Evolutionary conservation across 2,113 vertebrate genomes (phyloP).

Genomic region (Terrapene triunguis): DNA sequence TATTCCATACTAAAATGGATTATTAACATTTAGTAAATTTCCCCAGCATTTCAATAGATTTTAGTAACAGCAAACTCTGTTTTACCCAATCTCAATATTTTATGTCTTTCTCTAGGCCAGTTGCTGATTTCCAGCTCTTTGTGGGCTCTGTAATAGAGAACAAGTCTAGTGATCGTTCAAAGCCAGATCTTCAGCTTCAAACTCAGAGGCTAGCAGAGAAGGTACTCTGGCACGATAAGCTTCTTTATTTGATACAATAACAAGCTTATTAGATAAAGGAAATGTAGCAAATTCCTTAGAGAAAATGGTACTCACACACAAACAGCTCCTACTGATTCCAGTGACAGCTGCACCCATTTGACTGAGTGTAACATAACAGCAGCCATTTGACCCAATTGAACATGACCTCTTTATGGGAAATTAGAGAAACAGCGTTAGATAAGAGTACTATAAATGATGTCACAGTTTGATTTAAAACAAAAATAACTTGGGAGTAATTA

Average conservation of each 20-base stretch:
- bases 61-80: neutral
- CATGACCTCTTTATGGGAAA: neutral
- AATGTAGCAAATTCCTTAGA: neutral
- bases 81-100: neutral
- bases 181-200: slow-evolving; percentile 78
- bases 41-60: rapidly evolving
- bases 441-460: neutral
- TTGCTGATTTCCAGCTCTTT: slow-evolving; percentile 86
- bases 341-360: neutral
- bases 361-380: neutral
- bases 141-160: slow-evolving; percentile 78
- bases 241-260: neutral
- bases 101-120: slow-evolving; percentile 72
- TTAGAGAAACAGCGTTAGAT: neutral
- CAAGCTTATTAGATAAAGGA: neutral
- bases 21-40: neutral
- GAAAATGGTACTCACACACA: neutral
- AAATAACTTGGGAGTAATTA: neutral
- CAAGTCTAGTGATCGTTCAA: slow-evolving; percentile 51
- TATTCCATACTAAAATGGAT: neutral
- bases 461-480: neutral
- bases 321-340: neutral
- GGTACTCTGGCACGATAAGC: slow-evolving; percentile 73
- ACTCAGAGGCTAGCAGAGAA: slow-evolving; percentile 82
- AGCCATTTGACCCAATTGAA: neutral